Base-by-base conservation (phyloP, 2,113 vertebrate species). In the Lichenostomus cassidix region DNA sequence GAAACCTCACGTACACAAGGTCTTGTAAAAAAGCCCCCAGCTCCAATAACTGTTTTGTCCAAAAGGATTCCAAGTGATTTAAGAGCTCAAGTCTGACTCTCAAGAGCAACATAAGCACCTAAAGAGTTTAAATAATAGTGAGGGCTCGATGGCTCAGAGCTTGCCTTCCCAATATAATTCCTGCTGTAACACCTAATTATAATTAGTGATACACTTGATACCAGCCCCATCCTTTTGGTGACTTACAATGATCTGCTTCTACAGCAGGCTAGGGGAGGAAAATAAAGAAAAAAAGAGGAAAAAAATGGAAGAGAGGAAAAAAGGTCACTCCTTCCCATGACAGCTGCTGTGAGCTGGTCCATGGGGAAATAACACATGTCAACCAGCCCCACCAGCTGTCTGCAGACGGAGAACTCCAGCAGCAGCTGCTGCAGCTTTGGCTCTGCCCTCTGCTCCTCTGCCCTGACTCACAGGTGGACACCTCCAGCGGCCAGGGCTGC, bases 21-120 rank as follows among this genome's bases (percentile, higher is more conserved):
- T 75, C 89, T 79, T 63, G 77, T 74, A 67, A 77, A 90, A 95
- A 89, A 74, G 79, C 55, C 68, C 89, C 73, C 73, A 93, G 89
- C 64, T 81, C 47, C 87, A 87, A 78, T 87, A 90, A 81, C 83
- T 93, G 12, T 41, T 93, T 75, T 56, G 73, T 83, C 83, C 95
- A 67, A 94, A 92, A 96, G 82, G 59, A 90, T 70, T 77, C 82
- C 33, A 81, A 88, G 83, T 75, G 93, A 96, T 96, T 95, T 92
- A 96, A 95, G 73, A 89, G 76, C 92, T 87, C 71, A 49, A 44
- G 81, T 63, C 82, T 75, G 90, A 81, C 93, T 96, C 92, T 95
- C 85, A 35, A 95, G 83, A 89, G 64, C 76, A 86, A 83, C 79
- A 86, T 46, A 77, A 93, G 76, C 83, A 92, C 90, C 90, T 92